Conservation (phyloP, 2,113 vertebrate species). For the Xiphophorus couchianus region DNA sequence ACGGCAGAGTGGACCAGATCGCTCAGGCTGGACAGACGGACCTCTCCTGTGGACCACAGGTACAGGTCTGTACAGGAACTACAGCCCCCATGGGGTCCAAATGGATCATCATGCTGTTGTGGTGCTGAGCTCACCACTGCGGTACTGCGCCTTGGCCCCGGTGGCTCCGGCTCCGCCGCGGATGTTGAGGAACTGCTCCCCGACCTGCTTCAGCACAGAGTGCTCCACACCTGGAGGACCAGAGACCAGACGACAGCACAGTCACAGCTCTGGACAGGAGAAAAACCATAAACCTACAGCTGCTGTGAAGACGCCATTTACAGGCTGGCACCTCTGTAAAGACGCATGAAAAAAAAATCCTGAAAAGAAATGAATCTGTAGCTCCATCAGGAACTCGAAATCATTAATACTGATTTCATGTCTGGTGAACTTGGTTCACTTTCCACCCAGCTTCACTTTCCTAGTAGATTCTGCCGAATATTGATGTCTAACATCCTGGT, state of each 20-base stretch:
- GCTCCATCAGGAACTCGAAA: too few species aligned
- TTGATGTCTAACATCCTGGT: too few species aligned
- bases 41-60: conserved; percentile 81
- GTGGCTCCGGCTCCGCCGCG: conserved; percentile 86
- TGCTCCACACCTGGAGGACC: conserved; percentile 87
- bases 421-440: too few species aligned
- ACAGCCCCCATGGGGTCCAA: neutral
- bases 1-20: conserved; percentile 88
- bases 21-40: conserved; percentile 79
- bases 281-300: neutral
- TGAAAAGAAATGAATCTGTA: too few species aligned
- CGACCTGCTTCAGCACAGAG: conserved; percentile 87
- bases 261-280: neutral
- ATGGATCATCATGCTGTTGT: too few species aligned
- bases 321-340: too few species aligned
- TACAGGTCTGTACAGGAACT: neutral
- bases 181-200: conserved; percentile 95
- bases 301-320: neutral
- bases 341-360: too few species aligned
- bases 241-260: neutral
- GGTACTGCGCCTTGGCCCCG: conserved; percentile 84
- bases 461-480: too few species aligned
- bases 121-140: conserved; percentile 82
- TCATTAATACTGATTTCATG: too few species aligned
- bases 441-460: too few species aligned